Percentiles rank a stretch among this genome's conserved stretches.
These are phyloP conservation scores for Tetramorium bicarinatum DNA, from an alignment of 2,888 invertebrate species.

Conservation along the genomic window DNA sequence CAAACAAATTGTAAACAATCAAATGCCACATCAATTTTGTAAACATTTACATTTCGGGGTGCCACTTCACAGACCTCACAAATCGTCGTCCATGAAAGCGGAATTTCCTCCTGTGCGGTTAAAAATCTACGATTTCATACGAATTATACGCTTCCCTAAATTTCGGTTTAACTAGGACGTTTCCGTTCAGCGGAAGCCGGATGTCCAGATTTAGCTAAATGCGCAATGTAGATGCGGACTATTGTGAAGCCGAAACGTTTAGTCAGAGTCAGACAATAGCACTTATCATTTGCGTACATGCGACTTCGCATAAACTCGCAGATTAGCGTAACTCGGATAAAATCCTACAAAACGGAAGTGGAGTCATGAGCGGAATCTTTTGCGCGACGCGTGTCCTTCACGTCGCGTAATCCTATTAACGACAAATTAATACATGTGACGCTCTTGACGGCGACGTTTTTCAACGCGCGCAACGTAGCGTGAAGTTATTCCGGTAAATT, in stretches of 20 bases:
- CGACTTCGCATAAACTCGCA: constrained; percentile 29
- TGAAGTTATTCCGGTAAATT: constrained; percentile 53
- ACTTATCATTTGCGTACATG: constrained; percentile 29
- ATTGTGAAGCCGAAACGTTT: constrained; percentile 24
- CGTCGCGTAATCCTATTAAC: constrained; percentile 36
- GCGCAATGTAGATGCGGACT: constrained; percentile 11
- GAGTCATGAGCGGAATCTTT: neutral
- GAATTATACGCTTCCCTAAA: neutral
- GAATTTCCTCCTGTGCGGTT: neutral
- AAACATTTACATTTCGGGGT: too few species aligned
- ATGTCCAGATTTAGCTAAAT: neutral
- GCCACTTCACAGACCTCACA: too few species aligned
- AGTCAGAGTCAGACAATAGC: constrained; percentile 21
- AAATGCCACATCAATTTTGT: too few species aligned
- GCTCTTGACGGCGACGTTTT: constrained; percentile 28
- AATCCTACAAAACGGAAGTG: constrained; percentile 1
- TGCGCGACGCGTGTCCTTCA: constrained; percentile 6
- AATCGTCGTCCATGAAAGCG: too few species aligned
- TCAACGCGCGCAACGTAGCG: constrained; percentile 24
- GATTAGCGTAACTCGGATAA: constrained; percentile 42
- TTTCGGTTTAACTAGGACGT: constrained; percentile 14
- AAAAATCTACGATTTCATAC: neutral
- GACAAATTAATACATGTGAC: constrained; percentile 46
- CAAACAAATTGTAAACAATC: too few species aligned
- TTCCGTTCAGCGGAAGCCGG: constrained; percentile 7